These are phyloP conservation scores for Diadema setosum DNA, from an alignment of 35 echinoderm and acorn worm genomes.

Conservation along the genomic window DNA sequence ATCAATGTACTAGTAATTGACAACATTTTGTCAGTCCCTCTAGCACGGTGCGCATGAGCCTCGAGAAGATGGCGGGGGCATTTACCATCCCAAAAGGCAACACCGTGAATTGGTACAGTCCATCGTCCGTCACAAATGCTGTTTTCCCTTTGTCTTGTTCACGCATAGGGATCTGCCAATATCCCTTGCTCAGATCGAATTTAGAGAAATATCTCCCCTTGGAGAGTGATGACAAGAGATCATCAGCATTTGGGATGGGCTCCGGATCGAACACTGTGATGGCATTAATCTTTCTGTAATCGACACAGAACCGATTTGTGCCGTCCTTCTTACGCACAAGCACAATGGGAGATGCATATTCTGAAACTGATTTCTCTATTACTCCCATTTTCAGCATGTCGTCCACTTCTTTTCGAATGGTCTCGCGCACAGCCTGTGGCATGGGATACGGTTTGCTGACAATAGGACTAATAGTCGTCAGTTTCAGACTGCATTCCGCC, in stretches of 20 bases:
- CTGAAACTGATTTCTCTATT: conserved; percentile 28
- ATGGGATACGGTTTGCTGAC: conserved; percentile 32
- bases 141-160: conserved; percentile 37
- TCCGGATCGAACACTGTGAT: conserved; percentile 72
- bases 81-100: conserved; percentile 65
- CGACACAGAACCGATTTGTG: conserved; percentile 42
- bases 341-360: conserved; percentile 48
- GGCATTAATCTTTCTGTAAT: conserved; percentile 44
- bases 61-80: conserved; percentile 33
- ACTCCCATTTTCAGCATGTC: conserved; percentile 41
- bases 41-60: conserved; percentile 42
- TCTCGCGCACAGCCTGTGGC: conserved; percentile 2
- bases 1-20: conserved; percentile 46
- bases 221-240: neutral
- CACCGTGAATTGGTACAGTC: conserved; percentile 30
- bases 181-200: conserved; percentile 52
- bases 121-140: conserved; percentile 26
- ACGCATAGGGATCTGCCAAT: conserved; percentile 51
- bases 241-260: conserved; percentile 42
- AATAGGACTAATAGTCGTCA: too few species aligned
- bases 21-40: neutral
- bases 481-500: too few species aligned
- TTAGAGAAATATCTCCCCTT: conserved; percentile 50
- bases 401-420: conserved; percentile 9
- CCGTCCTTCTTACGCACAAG: conserved; percentile 57